phyloP scores from a whole-genome alignment of 2,113 vertebrate species.

The Carassius carassius region DNA sequence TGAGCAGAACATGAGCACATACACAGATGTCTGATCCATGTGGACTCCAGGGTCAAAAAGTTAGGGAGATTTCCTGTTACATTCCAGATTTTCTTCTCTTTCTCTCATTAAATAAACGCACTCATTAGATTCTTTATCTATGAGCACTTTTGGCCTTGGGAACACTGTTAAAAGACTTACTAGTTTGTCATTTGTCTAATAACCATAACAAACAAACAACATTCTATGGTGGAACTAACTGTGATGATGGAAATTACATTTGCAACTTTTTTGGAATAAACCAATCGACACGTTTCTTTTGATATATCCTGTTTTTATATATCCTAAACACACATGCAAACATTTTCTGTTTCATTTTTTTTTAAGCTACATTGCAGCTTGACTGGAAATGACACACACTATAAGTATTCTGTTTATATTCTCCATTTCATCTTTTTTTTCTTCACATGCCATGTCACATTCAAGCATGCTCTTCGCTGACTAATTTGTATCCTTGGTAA shows the following conservation, averaged over 20 bases:
- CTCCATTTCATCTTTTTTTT: neutral
- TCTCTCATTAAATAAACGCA: neutral
- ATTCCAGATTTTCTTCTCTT: constrained; percentile 20
- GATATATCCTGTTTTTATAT: neutral
- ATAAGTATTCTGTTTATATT: neutral
- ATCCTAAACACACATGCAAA: neutral
- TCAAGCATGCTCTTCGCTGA: neutral
- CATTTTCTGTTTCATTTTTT: too few species aligned
- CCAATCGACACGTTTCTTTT: neutral
- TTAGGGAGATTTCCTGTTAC: constrained; percentile 6
- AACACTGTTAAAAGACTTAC: neutral
- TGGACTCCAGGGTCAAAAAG: constrained; percentile 47
- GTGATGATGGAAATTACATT: neutral
- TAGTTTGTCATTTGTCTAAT: neutral
- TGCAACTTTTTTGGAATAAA: neutral
- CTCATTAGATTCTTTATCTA: neutral
- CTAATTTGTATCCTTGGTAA: neutral
- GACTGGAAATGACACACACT: neutral
- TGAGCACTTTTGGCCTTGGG: neutral
- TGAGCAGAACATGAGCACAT: constrained; percentile 38
- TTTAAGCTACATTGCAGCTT: neutral
- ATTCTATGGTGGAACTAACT: neutral
- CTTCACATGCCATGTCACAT: neutral
- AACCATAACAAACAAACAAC: neutral
- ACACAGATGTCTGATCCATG: constrained; percentile 50